phyloP scores from a whole-genome alignment of 2,113 vertebrate species.

The Ptychochromis oligacanthus region DNA sequence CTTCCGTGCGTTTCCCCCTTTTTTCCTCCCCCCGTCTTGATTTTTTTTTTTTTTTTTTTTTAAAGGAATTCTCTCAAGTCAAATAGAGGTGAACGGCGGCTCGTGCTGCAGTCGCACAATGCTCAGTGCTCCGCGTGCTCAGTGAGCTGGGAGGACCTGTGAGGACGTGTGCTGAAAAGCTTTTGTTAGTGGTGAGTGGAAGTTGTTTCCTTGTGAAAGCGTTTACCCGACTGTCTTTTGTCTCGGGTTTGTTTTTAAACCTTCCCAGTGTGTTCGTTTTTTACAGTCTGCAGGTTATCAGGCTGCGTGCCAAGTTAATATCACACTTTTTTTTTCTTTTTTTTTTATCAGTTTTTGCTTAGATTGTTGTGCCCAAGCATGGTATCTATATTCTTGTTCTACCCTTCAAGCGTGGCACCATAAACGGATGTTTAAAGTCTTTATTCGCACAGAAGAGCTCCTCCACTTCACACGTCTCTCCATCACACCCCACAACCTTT shows the following conservation, averaged over 20 bases:
- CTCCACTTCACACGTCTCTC: not conserved
- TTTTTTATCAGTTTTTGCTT: constrained; percentile 24
- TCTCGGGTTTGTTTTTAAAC: not conserved
- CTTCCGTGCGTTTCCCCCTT: constrained; percentile 16
- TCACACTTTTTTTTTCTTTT: too few relatives aligned
- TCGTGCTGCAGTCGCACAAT: not conserved
- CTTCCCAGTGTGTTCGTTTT: not conserved
- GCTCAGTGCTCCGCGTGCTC: not conserved
- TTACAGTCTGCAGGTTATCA: not conserved
- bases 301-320: not conserved
- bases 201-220: not conserved
- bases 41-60: constrained; percentile 9
- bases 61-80: constrained; percentile 9
- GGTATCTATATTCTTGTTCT: not conserved
- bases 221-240: not conserved
- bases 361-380: not conserved
- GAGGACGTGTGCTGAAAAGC: not conserved
- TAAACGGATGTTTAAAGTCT: not conserved
- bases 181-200: constrained; percentile 37
- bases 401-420: not conserved
- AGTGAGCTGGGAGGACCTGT: not conserved
- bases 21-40: not conserved
- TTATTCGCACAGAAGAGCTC: not conserved
- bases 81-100: constrained; percentile 25
- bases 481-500: not conserved